A percentile compares a stretch with the other conserved stretches of the same genome.
These are phyloP conservation scores for Myotis daubentonii DNA, from an alignment of 2,797 vertebrate species.

Conservation along the genomic window DNA sequence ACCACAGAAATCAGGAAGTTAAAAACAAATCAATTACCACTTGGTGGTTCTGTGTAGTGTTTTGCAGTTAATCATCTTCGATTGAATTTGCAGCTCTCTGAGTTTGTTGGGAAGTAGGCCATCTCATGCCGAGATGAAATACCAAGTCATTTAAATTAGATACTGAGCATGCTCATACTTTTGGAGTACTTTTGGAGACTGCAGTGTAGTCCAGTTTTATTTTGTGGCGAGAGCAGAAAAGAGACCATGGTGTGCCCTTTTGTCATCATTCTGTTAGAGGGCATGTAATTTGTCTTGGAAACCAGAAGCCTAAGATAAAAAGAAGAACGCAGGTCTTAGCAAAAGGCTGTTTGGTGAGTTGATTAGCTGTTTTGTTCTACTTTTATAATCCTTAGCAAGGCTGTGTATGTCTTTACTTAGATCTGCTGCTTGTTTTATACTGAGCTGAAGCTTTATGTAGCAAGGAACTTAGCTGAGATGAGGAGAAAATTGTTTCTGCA, in stretches of 20 bases:
- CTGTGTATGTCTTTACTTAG: conserved; percentile 47
- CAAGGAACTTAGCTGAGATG: neutral
- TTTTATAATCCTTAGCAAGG: conserved; percentile 53
- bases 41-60: conserved; percentile 74
- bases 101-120: conserved; percentile 89
- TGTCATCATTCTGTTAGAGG: conserved; percentile 67
- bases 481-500: conserved; percentile 30
- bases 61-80: conserved; percentile 78
- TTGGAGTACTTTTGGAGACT: conserved; percentile 77
- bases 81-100: conserved; percentile 84
- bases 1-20: conserved; percentile 42
- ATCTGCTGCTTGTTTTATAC: neutral
- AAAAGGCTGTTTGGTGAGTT: conserved; percentile 79
- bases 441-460: conserved; percentile 21
- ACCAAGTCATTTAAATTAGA: conserved; percentile 84
- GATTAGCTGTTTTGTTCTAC: conserved; percentile 66
- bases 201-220: conserved; percentile 68
- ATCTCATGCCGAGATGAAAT: conserved; percentile 83
- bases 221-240: conserved; percentile 68
- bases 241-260: conserved; percentile 72
- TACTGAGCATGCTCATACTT: conserved; percentile 89
- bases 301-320: conserved; percentile 65
- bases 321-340: conserved; percentile 50
- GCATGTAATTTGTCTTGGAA: conserved; percentile 70
- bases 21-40: conserved; percentile 75